Evolutionary conservation across 2,113 vertebrate species (phyloP).

Genomic region (Ploceus nigricollis): DNA sequence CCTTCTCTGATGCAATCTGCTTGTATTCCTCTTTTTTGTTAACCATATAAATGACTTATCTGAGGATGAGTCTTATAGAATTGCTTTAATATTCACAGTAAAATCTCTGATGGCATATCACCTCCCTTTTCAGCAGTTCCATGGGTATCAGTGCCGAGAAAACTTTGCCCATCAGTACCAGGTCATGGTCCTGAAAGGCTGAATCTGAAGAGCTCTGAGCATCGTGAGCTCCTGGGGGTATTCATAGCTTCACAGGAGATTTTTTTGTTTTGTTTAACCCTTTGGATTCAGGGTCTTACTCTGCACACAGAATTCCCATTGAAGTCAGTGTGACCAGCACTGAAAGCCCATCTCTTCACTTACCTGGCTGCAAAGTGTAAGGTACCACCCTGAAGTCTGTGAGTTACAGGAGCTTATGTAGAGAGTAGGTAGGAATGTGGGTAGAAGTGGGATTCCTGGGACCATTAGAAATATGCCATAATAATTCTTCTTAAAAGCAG

Average conservation of each 20-base stretch:
- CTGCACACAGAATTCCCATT: background rate
- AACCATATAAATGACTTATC: background rate
- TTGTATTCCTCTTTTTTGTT: background rate
- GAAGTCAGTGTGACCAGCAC: background rate
- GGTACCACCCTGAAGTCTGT: background rate
- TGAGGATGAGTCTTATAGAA: background rate
- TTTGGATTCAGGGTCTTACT: background rate
- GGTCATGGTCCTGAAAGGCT: background rate
- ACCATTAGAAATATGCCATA: background rate
- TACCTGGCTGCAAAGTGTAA: background rate
- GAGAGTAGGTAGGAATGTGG: background rate
- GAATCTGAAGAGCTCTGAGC: background rate
- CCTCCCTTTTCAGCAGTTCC: background rate
- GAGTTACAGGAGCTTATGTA: background rate
- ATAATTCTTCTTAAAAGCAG: background rate
- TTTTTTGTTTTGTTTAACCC: background rate
- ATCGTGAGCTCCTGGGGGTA: background rate
- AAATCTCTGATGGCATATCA: background rate
- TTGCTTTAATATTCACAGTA: background rate
- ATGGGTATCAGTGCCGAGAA: background rate
- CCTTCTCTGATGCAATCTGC: background rate
- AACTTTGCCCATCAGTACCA: background rate
- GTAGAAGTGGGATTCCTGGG: background rate
- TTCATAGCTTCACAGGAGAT: background rate
- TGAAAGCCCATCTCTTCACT: background rate